Evolutionary conservation across 2,113 vertebrate genomes (phyloP).

Genomic region (Micromys minutus): DNA sequence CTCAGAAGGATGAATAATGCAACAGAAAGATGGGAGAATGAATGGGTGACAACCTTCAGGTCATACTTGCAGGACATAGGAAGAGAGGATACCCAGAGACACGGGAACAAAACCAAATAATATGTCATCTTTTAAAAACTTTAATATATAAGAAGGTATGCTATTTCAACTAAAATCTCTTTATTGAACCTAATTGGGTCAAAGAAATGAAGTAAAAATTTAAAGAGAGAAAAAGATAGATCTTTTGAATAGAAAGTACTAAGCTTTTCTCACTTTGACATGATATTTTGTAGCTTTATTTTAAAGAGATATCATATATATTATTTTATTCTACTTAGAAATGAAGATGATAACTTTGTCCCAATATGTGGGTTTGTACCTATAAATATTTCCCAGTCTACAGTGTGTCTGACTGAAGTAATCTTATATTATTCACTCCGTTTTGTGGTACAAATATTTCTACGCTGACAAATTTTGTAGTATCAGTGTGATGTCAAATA

Average conservation of each 20-base stretch:
- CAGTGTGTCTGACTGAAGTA: accelerated
- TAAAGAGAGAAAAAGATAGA: background rate
- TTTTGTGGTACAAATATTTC: background rate
- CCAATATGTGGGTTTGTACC: background rate
- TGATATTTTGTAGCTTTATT: background rate
- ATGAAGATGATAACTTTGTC: background rate
- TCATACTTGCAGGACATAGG: background rate
- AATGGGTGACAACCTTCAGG: background rate
- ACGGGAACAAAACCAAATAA: background rate
- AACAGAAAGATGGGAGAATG: too few species aligned
- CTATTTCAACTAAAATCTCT: background rate
- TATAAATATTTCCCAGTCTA: background rate
- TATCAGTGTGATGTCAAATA: background rate
- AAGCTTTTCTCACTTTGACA: background rate
- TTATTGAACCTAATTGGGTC: background rate
- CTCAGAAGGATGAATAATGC: background rate
- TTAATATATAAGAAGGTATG: background rate
- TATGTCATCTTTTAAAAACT: background rate
- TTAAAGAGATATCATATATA: too few species aligned
- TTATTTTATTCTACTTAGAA: background rate
- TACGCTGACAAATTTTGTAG: background rate
- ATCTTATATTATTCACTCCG: background rate
- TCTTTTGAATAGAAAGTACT: background rate
- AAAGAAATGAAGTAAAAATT: background rate
- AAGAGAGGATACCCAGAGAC: background rate